Conservation (phyloP, 2,888 invertebrate species). For the Drosophila stalkeri region DNA sequence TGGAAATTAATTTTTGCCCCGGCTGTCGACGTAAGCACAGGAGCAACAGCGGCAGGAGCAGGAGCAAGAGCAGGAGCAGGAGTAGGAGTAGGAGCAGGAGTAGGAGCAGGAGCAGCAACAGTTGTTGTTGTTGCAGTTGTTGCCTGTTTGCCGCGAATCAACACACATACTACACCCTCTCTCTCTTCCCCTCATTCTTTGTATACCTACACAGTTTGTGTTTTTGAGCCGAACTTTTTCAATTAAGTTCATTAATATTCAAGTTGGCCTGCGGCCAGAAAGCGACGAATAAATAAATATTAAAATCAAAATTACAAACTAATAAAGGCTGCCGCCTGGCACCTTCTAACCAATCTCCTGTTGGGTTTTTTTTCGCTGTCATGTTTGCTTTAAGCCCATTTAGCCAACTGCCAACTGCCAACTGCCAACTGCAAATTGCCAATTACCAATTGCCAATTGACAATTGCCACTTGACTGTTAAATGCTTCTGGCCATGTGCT, state of each 20-base stretch:
- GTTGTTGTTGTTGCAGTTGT: slow-evolving; percentile 16
- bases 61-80: slow-evolving; percentile 31
- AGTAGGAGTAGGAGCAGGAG: slow-evolving; percentile 40
- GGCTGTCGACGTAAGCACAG: slow-evolving; percentile 37
- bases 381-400: slow-evolving; percentile 1
- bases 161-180: slow-evolving; percentile 17
- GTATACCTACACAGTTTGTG: slow-evolving; percentile 17
- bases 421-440: background rate
- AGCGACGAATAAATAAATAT: slow-evolving; percentile 70
- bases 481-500: slow-evolving; percentile 36
- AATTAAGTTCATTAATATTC: slow-evolving; percentile 79
- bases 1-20: slow-evolving; percentile 69
- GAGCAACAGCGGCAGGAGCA: slow-evolving; percentile 40
- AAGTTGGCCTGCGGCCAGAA: slow-evolving; percentile 61
- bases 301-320: slow-evolving; percentile 69
- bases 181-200: background rate
- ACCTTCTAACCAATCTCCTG: background rate
- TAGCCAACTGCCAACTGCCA: slow-evolving; percentile 4
- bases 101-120: slow-evolving; percentile 26
- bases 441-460: slow-evolving; percentile 32
- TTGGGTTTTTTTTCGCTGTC: background rate
- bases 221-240: slow-evolving; percentile 68
- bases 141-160: slow-evolving; percentile 24
- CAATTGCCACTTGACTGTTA: slow-evolving; percentile 35
- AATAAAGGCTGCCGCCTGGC: slow-evolving; percentile 55